phyloP scores from a whole-genome alignment of 2,113 vertebrate genomes.

The Brevimyrus niger region DNA sequence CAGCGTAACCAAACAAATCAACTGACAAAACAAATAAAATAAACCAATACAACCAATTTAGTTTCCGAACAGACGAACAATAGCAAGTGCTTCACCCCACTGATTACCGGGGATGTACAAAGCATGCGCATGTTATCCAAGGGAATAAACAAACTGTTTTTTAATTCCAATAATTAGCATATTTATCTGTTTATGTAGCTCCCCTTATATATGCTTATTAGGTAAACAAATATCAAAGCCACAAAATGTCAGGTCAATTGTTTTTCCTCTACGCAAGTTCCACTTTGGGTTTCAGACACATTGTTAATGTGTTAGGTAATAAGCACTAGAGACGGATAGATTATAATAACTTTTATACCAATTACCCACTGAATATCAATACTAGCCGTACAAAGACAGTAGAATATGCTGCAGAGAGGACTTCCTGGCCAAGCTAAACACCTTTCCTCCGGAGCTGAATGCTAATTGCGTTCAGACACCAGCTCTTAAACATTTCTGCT shows the following conservation, averaged over 20 bases:
- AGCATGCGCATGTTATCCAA: background rate
- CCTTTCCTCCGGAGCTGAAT: constrained; percentile 41
- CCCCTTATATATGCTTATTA: background rate
- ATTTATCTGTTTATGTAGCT: background rate
- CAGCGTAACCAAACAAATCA: background rate
- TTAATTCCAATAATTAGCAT: constrained; percentile 1
- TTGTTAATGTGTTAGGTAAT: constrained; percentile 1
- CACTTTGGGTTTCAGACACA: background rate
- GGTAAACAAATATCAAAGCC: background rate
- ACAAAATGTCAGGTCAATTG: background rate
- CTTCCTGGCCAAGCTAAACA: constrained; percentile 60
- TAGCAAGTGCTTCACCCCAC: background rate
- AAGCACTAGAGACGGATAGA: background rate
- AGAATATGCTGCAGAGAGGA: constrained; percentile 56
- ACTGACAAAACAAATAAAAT: background rate
- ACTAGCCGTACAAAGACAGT: constrained; percentile 37
- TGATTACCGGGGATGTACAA: background rate
- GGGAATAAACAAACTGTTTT: background rate
- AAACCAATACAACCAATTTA: background rate
- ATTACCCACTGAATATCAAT: constrained; percentile 59
- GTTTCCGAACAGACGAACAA: background rate
- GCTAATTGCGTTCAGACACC: constrained; percentile 63
- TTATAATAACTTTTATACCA: constrained; percentile 2
- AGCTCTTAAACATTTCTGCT: constrained; percentile 60
- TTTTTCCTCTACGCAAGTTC: background rate